Base-by-base conservation (phyloP, 2,888 invertebrate species). In the Tethea ocularis region DNA sequence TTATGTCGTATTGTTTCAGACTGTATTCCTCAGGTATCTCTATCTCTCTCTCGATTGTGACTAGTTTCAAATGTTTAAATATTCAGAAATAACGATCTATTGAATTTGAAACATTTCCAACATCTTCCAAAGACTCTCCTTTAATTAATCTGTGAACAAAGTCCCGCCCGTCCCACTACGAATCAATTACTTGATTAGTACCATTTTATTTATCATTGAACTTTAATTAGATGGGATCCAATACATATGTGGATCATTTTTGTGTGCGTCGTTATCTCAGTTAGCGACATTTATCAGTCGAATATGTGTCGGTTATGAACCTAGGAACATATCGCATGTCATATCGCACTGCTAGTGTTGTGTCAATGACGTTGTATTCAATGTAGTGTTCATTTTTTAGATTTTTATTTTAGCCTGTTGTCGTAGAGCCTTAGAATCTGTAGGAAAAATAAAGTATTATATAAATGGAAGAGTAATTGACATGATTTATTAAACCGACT, bases 241-340 rank as follows among this genome's bases (percentile, higher is more conserved):
- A 6, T n/a, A n/a, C n/a, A 41, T 36, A 13, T 36, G 41, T 46
- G 46, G 8, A 20, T 36, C 54, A 36, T 33, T 54, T 67, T 57
- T 60, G 63, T 60, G 51, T 26, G 58, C 57, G 24, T 51, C 7
- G 54, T 83, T 86, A 87, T 88, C 88, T 82, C 66, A 36, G 76
- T 75, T 84, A 75, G 74, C 73, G 80, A 85, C 84, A 79, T 79
- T 82, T 88, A 89, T 88, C 88, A 74, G 56, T 58, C 54, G 61
- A 68, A 84, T 84, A 77, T 85, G 73, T 83, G 84, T 69, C 83
- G 86, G 78, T 70, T 76, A 76, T 67, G 66, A 80, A 83, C 83
- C 83, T 84, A 54, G 66, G 63, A 53, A 66, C 62, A 64, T 63
- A 59, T 58, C 62, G 58, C 63, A 61, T 67, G 69, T 72, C 57